Conservation (phyloP, 2,888 invertebrate species). For the Conomelus anceps region DNA sequence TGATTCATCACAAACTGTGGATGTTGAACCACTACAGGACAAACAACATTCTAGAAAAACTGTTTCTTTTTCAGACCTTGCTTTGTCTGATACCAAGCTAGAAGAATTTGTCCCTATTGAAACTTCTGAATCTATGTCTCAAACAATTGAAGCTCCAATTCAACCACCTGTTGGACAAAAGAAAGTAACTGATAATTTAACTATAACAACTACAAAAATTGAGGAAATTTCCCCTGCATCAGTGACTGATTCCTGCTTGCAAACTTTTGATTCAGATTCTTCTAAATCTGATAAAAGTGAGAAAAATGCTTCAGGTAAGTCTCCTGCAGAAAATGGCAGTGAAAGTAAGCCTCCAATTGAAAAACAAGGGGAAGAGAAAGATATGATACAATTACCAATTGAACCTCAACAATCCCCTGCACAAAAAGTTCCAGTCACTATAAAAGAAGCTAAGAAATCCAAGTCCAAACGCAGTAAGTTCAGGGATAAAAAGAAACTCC, state of each 20-base stretch:
- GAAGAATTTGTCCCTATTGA: slow-evolving; percentile 21
- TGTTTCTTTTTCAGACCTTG: background rate
- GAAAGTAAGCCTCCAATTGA: background rate
- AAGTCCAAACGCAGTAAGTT: slow-evolving; percentile 37
- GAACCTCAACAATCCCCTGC: slow-evolving; percentile 38
- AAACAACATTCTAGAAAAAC: background rate
- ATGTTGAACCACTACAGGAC: background rate
- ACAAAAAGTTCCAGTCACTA: slow-evolving; percentile 55
- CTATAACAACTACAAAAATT: slow-evolving; percentile 2
- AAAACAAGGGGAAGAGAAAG: background rate
- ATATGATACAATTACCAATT: background rate
- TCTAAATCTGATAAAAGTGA: background rate
- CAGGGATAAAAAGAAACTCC: slow-evolving; percentile 34
- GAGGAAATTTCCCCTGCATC: background rate
- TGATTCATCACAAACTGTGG: slow-evolving; percentile 38
- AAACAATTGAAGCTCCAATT: background rate
- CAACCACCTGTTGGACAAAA: background rate
- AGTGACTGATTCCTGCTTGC: background rate
- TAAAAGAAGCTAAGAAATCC: slow-evolving; percentile 45
- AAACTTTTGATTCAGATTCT: background rate
- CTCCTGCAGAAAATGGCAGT: background rate
- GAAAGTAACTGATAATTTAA: background rate
- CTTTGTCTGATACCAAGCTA: slow-evolving; percentile 6
- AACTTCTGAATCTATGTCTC: slow-evolving; percentile 16
- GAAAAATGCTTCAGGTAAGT: background rate